A percentile compares a stretch with the other conserved stretches of the same genome.
phyloP scores from a whole-genome alignment of 2,113 vertebrate species.

The Mobula hypostoma region DNA sequence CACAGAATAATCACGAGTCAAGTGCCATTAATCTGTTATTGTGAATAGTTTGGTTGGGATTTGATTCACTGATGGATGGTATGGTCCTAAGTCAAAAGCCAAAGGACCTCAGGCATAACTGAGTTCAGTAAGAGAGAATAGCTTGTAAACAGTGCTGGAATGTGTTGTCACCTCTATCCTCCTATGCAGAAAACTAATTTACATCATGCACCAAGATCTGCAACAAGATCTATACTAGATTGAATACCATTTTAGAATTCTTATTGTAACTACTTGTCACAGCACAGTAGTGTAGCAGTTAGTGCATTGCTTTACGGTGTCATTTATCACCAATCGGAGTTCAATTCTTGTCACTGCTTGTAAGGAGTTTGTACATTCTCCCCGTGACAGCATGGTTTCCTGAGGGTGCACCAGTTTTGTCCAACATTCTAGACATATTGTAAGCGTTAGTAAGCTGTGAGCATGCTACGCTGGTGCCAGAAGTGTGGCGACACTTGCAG shows the following conservation, averaged over 20 bases:
- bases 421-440: too few relatives aligned
- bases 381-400: too few relatives aligned
- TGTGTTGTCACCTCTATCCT: neutral
- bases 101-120: neutral
- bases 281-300: too few relatives aligned
- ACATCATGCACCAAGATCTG: neutral
- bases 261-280: neutral
- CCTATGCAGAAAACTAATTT: neutral
- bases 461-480: too few relatives aligned
- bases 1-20: neutral
- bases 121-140: neutral
- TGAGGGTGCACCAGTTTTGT: too few relatives aligned
- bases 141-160: neutral
- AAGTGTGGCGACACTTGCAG: too few relatives aligned
- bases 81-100: neutral
- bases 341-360: too few relatives aligned
- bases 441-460: too few relatives aligned
- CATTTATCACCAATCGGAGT: too few relatives aligned
- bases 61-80: neutral
- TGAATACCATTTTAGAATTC: neutral
- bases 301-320: too few relatives aligned
- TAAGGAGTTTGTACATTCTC: too few relatives aligned
- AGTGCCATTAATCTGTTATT: neutral
- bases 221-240: neutral
- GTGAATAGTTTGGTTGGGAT: neutral